Evolutionary conservation across 2,113 vertebrate species (phyloP), one percentile per base, ranked within the genome.

Genomic region (Perccottus glenii): DNA sequence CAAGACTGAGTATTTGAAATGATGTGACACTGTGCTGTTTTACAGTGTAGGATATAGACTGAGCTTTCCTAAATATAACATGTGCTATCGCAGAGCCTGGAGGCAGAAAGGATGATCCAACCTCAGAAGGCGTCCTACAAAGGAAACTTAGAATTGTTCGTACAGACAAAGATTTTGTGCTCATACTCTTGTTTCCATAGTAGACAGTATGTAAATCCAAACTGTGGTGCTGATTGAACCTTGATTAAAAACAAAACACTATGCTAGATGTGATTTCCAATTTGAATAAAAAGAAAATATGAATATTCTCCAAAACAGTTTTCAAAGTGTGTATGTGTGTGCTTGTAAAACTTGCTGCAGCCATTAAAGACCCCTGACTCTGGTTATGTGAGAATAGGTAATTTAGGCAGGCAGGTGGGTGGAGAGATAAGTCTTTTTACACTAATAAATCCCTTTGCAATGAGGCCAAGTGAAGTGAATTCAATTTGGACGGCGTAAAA

Each of bases 391-490:
- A n/a, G 65, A 66, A 71, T n/a, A 27, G 78, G 79, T 85, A 55
- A 78, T 88, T 81, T 67, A 67, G 65, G 38, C 64, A 40, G 81
- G 78, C 87, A 85, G 82, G 82, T 82, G 84, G 75, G 72, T 12
- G 32, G 48, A 44, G 32, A 80, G 84, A 85, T 85, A 76, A 86
- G 82, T 76, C 82, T 74, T 61, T 64, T 68, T 75, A 42, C 63
- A 33, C 82, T 82, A 85, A 85, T 88, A 83, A 85, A 87, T 83
- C 82, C 76, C 66, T 64, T 64, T 71, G 70, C 78, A 67, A 49
- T 65, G 64, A 83, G 73, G 70, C 38, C 10, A 64, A 57, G 55
- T 77, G 72, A 81, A 64, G 79, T 38, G 67, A 76, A 83, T 85
- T 80, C 70, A 86, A 80, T 86, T 77, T 79, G 58, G 55, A 45